Evolutionary conservation across 2,888 invertebrate genomes (phyloP).

Genomic region (Amphipoea oculea): DNA sequence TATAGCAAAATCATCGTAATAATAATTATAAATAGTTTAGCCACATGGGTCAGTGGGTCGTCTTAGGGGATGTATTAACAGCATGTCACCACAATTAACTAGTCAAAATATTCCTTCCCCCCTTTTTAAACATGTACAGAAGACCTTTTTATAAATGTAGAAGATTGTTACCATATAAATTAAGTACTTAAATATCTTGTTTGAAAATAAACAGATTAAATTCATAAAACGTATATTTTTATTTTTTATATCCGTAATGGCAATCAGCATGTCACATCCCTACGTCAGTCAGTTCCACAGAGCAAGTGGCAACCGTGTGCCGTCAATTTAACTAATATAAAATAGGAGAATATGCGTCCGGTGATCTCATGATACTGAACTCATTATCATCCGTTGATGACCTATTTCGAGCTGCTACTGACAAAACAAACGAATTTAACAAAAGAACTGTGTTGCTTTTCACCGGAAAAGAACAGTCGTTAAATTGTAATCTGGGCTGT

Average conservation of each 20-base stretch:
- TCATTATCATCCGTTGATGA: slow-evolving; percentile 67
- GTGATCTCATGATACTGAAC: slow-evolving; percentile 66
- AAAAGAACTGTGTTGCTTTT: background rate
- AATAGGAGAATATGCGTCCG: slow-evolving; percentile 72
- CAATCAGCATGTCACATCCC: slow-evolving; percentile 50
- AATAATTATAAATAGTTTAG: background rate
- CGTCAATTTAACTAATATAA: slow-evolving; percentile 74
- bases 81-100: background rate
- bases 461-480: background rate
- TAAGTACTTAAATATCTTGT: background rate
- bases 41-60: background rate
- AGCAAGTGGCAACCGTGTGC: slow-evolving; percentile 68
- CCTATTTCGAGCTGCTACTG: slow-evolving; percentile 53
- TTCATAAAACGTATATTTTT: background rate
- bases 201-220: background rate
- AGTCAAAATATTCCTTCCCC: background rate
- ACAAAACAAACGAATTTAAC: slow-evolving; percentile 32
- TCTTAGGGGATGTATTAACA: background rate
- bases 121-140: too few species aligned
- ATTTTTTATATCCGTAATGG: slow-evolving; percentile 9
- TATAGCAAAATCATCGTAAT: background rate
- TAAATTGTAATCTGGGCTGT: background rate
- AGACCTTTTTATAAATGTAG: too few species aligned
- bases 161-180: too few species aligned
- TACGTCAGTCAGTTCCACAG: slow-evolving; percentile 54